Evolutionary conservation across 2,888 invertebrate species (phyloP), one percentile per base, ranked within the genome.

Genomic region (Andrena fulva): DNA sequence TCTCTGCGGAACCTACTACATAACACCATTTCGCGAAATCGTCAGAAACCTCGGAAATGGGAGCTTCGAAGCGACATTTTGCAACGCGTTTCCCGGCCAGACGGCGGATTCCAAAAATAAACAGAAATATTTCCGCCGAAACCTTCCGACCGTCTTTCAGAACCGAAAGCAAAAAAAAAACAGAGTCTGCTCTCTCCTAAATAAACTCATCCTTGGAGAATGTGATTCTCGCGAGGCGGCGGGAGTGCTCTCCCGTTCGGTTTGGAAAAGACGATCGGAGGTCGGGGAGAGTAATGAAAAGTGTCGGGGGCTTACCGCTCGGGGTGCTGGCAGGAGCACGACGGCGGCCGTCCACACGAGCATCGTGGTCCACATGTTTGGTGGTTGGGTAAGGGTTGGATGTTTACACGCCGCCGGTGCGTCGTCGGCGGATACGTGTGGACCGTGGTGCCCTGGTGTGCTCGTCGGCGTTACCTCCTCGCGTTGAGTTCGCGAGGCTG

Each of bases 321-420:
- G 89, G 59, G 92, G 91, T 83, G 91, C 90, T 80, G 92, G 92
- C 78, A 92, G 85, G 68, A 93, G 90, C 84, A 92, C 91, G 89
- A 92, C 90, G 90, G 89, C 93, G 87, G 87, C 91, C 91, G 92
- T 91, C 91, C 92, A 93, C 86, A 93, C 89, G 87, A 93, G 90
- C 90, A 93, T 91, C 89, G 91, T 91, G 91, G 93, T 92, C 93
- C 93, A 92, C 93, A 93, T 94, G 93, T 92, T 93, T 87, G 89
- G 88, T 89, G 90, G 85, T 89, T 87, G 83, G 84, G 67, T 87
- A 75, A 24, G 56, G 85, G 77, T 80, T 82, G 79, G 91, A 85
- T 90, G 89, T 90, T 90, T 87, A 89, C 88, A 86, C 89, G 86
- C 81, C 81, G 84, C 82, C 89, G 88, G 84, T 82, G 87, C 82